Conservation (phyloP, 2,888 invertebrate genomes). For the Nymphalis urticae region DNA sequence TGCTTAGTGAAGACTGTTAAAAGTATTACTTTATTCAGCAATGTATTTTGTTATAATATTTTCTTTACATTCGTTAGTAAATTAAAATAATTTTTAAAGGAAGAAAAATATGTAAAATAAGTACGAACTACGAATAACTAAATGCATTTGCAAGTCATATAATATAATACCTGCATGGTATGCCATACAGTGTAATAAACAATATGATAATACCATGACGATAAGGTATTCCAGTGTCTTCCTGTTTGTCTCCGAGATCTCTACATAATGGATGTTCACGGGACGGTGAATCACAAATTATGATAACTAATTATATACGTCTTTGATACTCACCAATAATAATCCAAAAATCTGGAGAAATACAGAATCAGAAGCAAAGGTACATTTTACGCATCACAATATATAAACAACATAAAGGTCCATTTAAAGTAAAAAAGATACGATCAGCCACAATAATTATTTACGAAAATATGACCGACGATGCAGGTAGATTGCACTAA, state of each 20-base stretch:
- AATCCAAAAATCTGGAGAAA: slow-evolving; percentile 55
- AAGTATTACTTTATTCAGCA: neutral
- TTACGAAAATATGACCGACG: slow-evolving; percentile 72
- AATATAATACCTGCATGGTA: slow-evolving; percentile 4
- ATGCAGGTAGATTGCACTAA: slow-evolving; percentile 78
- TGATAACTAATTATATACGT: slow-evolving; percentile 58
- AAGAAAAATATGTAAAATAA: neutral
- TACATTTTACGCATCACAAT: slow-evolving; percentile 62
- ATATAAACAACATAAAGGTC: slow-evolving; percentile 60
- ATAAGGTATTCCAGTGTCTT: slow-evolving; percentile 35
- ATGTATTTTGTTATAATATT: no score
- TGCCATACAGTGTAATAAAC: slow-evolving; percentile 21
- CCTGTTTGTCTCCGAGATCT: slow-evolving; percentile 40
- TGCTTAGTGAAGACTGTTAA: no score
- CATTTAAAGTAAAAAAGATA: slow-evolving; percentile 57
- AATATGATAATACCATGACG: slow-evolving; percentile 24
- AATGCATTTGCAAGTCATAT: neutral
- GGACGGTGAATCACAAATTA: slow-evolving; percentile 62
- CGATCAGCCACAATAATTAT: slow-evolving; percentile 65
- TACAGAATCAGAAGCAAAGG: slow-evolving; percentile 55
- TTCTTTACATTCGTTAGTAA: no score
- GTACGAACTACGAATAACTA: no score
- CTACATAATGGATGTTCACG: slow-evolving; percentile 43
- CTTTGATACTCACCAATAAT: slow-evolving; percentile 69
- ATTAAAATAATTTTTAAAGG: neutral